phyloP scores from a whole-genome alignment of 2,888 invertebrate genomes.

The Mythimna pallens region DNA sequence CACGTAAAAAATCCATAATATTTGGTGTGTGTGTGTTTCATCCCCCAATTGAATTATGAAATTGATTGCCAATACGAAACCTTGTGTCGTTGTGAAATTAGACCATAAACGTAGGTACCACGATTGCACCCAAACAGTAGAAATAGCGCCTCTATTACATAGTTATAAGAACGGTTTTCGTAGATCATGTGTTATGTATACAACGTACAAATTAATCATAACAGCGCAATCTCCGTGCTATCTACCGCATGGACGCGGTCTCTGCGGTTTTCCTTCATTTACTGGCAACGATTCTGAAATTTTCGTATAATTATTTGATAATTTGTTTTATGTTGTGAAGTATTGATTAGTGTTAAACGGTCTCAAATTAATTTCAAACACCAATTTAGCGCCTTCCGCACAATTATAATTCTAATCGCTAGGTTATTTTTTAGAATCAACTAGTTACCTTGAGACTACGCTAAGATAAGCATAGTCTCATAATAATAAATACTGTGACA shows the following conservation, averaged over 20 bases:
- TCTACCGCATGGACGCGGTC: slow-evolving; percentile 26
- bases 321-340: background rate
- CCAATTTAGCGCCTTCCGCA: background rate
- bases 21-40: background rate
- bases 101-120: slow-evolving; percentile 32
- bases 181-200: background rate
- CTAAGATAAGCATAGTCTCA: too few species aligned
- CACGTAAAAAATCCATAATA: background rate
- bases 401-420: background rate
- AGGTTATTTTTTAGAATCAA: too few species aligned
- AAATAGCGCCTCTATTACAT: background rate
- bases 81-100: slow-evolving; percentile 16
- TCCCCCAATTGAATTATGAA: background rate
- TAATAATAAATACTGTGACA: too few species aligned
- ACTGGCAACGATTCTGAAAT: slow-evolving; percentile 24
- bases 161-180: background rate
- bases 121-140: background rate
- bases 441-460: too few species aligned
- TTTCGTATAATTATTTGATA: background rate
- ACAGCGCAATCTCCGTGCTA: slow-evolving; percentile 46
- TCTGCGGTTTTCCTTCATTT: slow-evolving; percentile 49
- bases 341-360: background rate
- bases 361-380: background rate
- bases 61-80: background rate
- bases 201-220: slow-evolving; percentile 38